Base-by-base conservation (phyloP, 2,888 invertebrate species). In the Hyposoter didymator region DNA sequence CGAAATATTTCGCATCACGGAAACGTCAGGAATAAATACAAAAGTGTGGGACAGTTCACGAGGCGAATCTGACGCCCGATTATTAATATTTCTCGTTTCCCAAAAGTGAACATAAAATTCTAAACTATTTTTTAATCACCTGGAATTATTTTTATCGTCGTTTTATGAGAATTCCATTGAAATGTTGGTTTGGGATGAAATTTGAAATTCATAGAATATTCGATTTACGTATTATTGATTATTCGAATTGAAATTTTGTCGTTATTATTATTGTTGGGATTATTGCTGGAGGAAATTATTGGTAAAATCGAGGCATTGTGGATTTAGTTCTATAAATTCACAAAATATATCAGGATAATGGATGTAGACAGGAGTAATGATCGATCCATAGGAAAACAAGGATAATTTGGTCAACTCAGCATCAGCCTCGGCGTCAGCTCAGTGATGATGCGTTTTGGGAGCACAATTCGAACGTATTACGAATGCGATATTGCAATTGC, bases 301-400 rank as follows among this genome's bases (percentile, higher is more conserved):
- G 4, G 19, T 43, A 12, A 45, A 45, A 43, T 19, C 45, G 43
- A 10, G 22, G 1, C 12, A 22, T 39, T 14, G 12, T 19, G 43
- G 12, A 43, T 22, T n/a, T 19, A 12, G 17, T 22, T 14, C 19
- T 39, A 22, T 4, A 14, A 43, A 22, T 19, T 67, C 4, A 47
- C 4, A 32, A 49, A 10, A 43, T 62, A 43, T 62, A 43, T 59
- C n/a, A 45, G 4, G n/a, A 7, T n/a, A n/a, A 28, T 22, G 4
- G 14, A 73, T 55, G 47, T 75, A n/a, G 35, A 12, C 8, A 35
- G 59, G 59, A 17, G 47, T 28, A 47, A 64, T 32, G 75, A 75
- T 75, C 12, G 47, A 66, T 64, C 19, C 19, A 35, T 32, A 3
- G 6, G 45, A 32, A 32, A 39, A 28, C 10, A 19, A 32, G 6